Conservation (phyloP, 1,140 invertebrate species). For the Leucophenga varia region DNA sequence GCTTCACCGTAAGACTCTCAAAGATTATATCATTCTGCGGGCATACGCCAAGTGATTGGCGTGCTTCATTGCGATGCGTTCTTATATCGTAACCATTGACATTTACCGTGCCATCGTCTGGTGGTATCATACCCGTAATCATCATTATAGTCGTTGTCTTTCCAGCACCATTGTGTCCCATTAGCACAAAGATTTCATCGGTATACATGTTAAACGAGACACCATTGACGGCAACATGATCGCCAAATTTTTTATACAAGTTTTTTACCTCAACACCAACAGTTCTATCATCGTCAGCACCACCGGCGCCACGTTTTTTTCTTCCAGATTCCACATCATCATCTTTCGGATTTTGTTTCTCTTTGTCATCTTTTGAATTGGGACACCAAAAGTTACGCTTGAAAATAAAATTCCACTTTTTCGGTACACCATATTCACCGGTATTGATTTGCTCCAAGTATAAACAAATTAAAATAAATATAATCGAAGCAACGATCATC, state of each 20-base stretch:
- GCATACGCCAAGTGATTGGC: too few relatives aligned
- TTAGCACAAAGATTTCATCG: conserved; percentile 73
- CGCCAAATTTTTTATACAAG: too few relatives aligned
- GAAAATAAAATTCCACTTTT: conserved; percentile 72
- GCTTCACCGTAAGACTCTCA: conserved; percentile 83
- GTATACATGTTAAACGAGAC: background rate
- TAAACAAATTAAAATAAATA: conserved; percentile 65
- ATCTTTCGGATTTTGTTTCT: background rate
- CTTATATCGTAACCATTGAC: conserved; percentile 60
- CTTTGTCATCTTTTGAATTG: background rate
- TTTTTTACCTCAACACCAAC: background rate
- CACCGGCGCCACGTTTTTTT: background rate
- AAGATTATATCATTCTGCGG: conserved; percentile 88
- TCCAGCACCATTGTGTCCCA: conserved; percentile 80
- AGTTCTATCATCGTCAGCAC: background rate
- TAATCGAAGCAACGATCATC: conserved; percentile 63
- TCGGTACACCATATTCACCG: conserved; percentile 66
- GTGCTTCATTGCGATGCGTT: conserved; percentile 60
- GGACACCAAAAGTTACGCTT: conserved; percentile 60
- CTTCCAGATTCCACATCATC: background rate
- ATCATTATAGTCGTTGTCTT: conserved; percentile 87
- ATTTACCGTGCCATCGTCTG: background rate
- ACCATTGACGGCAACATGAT: too few relatives aligned
- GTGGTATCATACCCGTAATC: conserved; percentile 65
- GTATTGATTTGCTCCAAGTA: conserved; percentile 72